Base-by-base conservation (phyloP, 2,888 invertebrate genomes). In the Syrphus vitripennis region DNA sequence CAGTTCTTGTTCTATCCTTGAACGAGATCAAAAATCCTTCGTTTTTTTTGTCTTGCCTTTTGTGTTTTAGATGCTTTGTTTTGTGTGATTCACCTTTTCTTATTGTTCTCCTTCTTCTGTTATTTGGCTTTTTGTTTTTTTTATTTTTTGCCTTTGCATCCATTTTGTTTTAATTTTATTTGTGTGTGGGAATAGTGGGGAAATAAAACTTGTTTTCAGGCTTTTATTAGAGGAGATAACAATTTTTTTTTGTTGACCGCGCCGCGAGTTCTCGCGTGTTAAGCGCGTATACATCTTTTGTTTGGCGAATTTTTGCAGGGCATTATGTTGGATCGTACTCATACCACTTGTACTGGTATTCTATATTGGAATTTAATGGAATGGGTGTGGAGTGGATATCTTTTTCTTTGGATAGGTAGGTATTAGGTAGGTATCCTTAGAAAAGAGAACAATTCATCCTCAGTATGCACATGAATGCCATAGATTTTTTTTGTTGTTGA, bases 11-110 rank as follows among this genome's bases (percentile, higher is more conserved):
- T 88, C 89, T 89, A 90, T 90, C 90, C 90, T 90, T 90, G 90
- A 90, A 89, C 90, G 89, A 89, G 90, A 91, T 90, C 91, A 90
- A 90, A 89, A 90, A 90, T 90, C 90, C 90, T 89, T 88, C 87
- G 81, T 88, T 84, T 83, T 84, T 83, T 87, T 10, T 31, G 9
- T 55, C 5, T 63, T 80, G 63, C 70, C 69, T 71, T 74, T 78
- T 78, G 29, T 57, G 19, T 57, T 59, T 59, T 34, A 34, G 37
- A 75, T 59, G 34, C 74, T 53, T 70, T 70, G 65, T 65, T 55
- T 48, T 57, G 70, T 63, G 75, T 71, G 70, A 61, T 50, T 67
- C 67, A 45, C 59, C 69, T 75, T 67, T 42, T 61, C 72, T 74
- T 19, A 12, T 50, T 14, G 31, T 26, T 40, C 24, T 57, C 10